Conservation (phyloP, 2,888 invertebrate species). For the Cephonodes hylas region DNA sequence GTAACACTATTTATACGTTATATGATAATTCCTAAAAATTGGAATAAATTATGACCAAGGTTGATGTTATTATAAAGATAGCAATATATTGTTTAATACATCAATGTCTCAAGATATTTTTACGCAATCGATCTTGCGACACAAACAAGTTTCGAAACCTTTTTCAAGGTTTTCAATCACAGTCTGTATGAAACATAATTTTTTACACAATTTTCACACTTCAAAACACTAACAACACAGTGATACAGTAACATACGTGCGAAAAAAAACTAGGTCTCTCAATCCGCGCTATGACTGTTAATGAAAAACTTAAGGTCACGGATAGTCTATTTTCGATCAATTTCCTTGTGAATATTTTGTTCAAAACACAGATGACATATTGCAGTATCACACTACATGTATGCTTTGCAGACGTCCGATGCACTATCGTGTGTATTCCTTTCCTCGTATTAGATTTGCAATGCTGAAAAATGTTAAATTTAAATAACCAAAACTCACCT, state of each 20-base stretch:
- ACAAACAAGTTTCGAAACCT: not conserved
- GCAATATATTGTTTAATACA: not conserved
- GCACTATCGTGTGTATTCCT: constrained; percentile 1
- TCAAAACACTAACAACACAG: not conserved
- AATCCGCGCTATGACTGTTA: not conserved
- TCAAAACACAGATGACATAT: not conserved
- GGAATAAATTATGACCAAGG: not conserved
- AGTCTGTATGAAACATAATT: not conserved
- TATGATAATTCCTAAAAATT: not conserved
- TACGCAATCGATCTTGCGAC: constrained; percentile 2
- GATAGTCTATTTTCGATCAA: not conserved
- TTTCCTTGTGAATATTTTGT: constrained; percentile 18
- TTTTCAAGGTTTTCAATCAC: not conserved
- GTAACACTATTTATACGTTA: not conserved
- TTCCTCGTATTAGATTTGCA: not conserved
- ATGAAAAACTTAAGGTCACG: not conserved
- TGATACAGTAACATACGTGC: not conserved
- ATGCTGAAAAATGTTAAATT: constrained; percentile 1
- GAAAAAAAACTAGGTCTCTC: not conserved
- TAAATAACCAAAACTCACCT: not conserved
- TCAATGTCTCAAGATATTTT: constrained; percentile 2
- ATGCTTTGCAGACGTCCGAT: not conserved
- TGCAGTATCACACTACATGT: not conserved
- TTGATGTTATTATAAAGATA: not conserved
- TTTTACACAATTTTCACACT: not conserved